Evolutionary conservation across 2,888 invertebrate species (phyloP).

Genomic region (Tetrapedia diversipes): DNA sequence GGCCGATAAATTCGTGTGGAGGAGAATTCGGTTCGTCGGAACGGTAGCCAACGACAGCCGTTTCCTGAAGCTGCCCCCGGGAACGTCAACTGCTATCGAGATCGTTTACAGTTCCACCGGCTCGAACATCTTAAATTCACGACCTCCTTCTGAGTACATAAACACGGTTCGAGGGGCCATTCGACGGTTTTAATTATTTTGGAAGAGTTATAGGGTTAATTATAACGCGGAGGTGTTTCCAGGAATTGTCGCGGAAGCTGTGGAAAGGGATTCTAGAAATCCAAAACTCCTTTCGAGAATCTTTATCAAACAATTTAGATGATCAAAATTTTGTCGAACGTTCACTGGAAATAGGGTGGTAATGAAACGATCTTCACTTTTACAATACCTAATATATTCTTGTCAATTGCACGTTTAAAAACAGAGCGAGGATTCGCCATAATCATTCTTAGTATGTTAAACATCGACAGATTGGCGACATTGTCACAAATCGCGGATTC

Average conservation of each 20-base stretch:
- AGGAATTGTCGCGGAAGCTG: background rate
- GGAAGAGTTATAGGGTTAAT: conserved; percentile 16
- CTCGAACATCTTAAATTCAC: conserved; percentile 59
- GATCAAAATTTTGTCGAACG: no score
- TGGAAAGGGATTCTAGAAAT: background rate
- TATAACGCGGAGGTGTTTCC: conserved; percentile 5
- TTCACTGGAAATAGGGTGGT: no score
- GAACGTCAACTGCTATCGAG: conserved; percentile 57
- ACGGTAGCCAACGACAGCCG: conserved; percentile 59
- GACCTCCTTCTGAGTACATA: conserved; percentile 37
- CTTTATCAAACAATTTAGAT: no score
- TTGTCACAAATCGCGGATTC: no score
- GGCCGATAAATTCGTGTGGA: conserved; percentile 57
- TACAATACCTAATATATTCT: no score
- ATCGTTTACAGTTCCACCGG: conserved; percentile 60
- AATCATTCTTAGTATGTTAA: no score
- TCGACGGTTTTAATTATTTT: conserved; percentile 25
- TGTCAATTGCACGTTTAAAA: no score
- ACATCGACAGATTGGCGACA: no score
- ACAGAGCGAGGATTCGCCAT: no score
- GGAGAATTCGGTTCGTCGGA: conserved; percentile 37
- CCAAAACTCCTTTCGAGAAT: no score
- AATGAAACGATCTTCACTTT: no score
- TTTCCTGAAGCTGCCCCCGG: conserved; percentile 49
- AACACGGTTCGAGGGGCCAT: conserved; percentile 3